phyloP scores from a whole-genome alignment of 92 coral and sea anemone species.

The Porites divaricata region DNA sequence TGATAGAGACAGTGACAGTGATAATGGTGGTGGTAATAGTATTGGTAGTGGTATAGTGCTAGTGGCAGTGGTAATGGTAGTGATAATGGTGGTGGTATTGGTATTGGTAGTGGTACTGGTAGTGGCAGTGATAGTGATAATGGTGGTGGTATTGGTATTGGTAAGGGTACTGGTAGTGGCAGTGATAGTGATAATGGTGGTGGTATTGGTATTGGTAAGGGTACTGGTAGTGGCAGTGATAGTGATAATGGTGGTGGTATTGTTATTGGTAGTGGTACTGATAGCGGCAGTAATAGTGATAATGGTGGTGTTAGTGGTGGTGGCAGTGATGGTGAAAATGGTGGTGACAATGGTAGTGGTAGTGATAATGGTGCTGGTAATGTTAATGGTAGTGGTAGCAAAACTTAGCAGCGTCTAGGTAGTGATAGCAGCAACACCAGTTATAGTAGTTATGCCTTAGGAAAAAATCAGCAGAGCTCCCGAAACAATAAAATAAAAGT shows the following conservation, averaged over 20 bases:
- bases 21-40: not conserved
- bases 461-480: too few species aligned
- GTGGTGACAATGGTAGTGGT: not conserved
- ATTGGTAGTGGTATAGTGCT: not conserved
- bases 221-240: not conserved
- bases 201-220: not conserved
- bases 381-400: too few species aligned
- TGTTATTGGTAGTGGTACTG: not conserved
- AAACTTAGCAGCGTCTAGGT: too few species aligned
- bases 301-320: not conserved
- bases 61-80: not conserved
- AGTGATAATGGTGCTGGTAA: too few species aligned
- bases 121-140: not conserved
- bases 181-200: not conserved
- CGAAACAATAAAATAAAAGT: too few species aligned
- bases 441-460: too few species aligned
- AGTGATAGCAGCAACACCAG: too few species aligned
- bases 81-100: not conserved
- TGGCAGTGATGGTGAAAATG: not conserved
- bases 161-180: not conserved
- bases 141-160: not conserved
- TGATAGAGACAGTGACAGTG: not conserved
- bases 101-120: not conserved
- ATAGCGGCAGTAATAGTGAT: not conserved
- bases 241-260: not conserved